Evolutionary conservation across 2,888 invertebrate genomes (phyloP).

Genomic region (Oscheius sp.): DNA sequence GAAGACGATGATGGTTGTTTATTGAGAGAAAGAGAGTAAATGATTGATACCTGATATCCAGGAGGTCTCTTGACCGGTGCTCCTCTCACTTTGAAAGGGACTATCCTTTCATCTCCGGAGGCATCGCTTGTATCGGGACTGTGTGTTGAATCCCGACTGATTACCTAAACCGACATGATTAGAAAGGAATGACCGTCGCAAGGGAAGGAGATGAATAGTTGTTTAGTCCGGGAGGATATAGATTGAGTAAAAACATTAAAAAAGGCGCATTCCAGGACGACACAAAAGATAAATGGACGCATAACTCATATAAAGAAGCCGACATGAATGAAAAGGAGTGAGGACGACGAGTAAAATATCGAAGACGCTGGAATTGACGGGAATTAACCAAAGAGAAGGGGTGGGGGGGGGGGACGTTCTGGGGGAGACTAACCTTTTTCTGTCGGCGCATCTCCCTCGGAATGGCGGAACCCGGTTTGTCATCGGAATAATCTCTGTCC

Average conservation of each 20-base stretch:
- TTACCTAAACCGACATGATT: slow-evolving; percentile 34
- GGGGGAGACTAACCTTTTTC: slow-evolving; percentile 36
- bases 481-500: slow-evolving; percentile 32
- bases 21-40: too few species aligned
- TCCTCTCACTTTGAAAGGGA: slow-evolving; percentile 75
- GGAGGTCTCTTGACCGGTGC: slow-evolving; percentile 86
- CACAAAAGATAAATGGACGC: slow-evolving; percentile 16
- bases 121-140: slow-evolving; percentile 57
- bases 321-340: slow-evolving; percentile 35
- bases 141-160: slow-evolving; percentile 50
- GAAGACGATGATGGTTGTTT: too few species aligned
- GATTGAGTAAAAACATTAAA: slow-evolving; percentile 12
- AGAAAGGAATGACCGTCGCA: neutral
- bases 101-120: slow-evolving; percentile 51
- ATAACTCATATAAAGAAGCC: slow-evolving; percentile 28
- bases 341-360: slow-evolving; percentile 21
- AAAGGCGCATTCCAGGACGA: slow-evolving; percentile 15
- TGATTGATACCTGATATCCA: slow-evolving; percentile 81
- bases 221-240: slow-evolving; percentile 10
- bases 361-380: slow-evolving; percentile 15
- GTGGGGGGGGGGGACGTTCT: too few species aligned
- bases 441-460: slow-evolving; percentile 47
- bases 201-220: slow-evolving; percentile 8
- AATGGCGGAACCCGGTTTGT: slow-evolving; percentile 27
- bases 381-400: too few species aligned